Conservation (phyloP, 2,113 vertebrate genomes). For the Mirounga angustirostris region DNA sequence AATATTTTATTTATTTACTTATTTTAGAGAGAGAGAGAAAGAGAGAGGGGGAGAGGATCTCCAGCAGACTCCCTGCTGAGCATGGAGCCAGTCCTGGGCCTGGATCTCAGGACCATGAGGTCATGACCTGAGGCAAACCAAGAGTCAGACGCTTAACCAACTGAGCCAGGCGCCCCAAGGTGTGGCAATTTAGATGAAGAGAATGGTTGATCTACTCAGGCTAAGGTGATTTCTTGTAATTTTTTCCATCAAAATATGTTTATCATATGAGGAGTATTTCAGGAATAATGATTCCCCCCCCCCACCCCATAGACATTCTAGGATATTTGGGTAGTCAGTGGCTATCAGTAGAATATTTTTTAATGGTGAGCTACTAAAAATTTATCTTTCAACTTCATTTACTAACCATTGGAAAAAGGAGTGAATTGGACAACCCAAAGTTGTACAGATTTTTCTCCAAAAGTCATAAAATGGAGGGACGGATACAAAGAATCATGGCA, state of each 20-base stretch:
- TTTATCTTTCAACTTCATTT: not conserved
- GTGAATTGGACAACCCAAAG: not conserved
- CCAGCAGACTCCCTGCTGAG: not conserved
- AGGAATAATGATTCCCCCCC: not conserved
- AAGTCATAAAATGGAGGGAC: not conserved
- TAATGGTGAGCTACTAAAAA: not conserved
- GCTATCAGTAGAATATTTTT: slow-evolving; percentile 31
- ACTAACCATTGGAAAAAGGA: not conserved
- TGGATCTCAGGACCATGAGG: not conserved
- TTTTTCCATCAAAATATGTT: not conserved
- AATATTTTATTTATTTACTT: not conserved
- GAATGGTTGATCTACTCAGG: not conserved
- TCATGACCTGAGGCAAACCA: not conserved
- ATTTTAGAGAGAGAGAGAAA: not conserved
- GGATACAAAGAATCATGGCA: not conserved
- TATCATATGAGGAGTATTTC: not conserved
- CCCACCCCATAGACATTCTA: not conserved
- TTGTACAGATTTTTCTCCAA: not conserved
- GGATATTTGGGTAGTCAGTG: not conserved
- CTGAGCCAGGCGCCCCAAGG: not conserved
- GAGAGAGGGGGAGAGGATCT: not conserved
- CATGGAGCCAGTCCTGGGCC: not conserved
- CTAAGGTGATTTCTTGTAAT: not conserved
- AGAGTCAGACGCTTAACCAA: not conserved
- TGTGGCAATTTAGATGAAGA: not conserved